These are phyloP conservation scores for Argentina silus DNA, from an alignment of 2,797 vertebrate species.

Conservation along the genomic window DNA sequence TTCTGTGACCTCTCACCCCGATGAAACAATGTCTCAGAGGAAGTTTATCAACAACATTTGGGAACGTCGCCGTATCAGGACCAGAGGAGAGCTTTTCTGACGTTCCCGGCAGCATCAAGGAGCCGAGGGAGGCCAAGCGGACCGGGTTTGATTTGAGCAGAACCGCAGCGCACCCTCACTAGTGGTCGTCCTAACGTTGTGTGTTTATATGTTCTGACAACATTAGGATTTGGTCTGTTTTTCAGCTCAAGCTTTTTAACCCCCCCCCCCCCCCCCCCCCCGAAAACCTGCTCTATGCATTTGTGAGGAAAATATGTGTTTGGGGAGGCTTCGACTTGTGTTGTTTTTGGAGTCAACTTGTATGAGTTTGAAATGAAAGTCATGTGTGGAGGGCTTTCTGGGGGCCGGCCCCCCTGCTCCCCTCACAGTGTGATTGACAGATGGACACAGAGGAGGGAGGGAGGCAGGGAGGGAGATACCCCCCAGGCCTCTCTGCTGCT, in stretches of 20 bases:
- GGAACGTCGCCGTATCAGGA: too few relatives aligned
- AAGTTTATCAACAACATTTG: too few relatives aligned
- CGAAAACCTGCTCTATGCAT: slow-evolving; percentile 57
- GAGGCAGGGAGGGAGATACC: slow-evolving; percentile 18
- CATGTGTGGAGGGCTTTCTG: slow-evolving; percentile 48
- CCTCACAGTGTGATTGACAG: slow-evolving; percentile 38
- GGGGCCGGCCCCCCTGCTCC: background rate
- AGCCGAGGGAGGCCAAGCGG: background rate
- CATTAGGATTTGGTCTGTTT: slow-evolving; percentile 52
- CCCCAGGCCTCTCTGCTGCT: slow-evolving; percentile 43
- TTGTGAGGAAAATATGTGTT: slow-evolving; percentile 38
- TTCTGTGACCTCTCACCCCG: background rate
- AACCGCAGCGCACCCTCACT: slow-evolving; percentile 28
- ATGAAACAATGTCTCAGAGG: background rate
- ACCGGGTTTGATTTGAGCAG: slow-evolving; percentile 39
- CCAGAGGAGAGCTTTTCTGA: too few relatives aligned
- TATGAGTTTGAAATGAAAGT: slow-evolving; percentile 63
- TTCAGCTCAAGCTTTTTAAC: slow-evolving; percentile 32
- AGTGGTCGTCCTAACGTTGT: slow-evolving; percentile 18
- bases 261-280: too few relatives aligned
- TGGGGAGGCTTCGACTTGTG: slow-evolving; percentile 49
- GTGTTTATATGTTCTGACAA: slow-evolving; percentile 57
- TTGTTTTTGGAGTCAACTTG: slow-evolving; percentile 57
- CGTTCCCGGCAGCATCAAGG: slow-evolving; percentile 19
- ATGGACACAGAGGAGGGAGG: slow-evolving; percentile 22